Evolutionary conservation across 2,113 vertebrate genomes (phyloP).

Genomic region (Chaenocephalus aceratus): DNA sequence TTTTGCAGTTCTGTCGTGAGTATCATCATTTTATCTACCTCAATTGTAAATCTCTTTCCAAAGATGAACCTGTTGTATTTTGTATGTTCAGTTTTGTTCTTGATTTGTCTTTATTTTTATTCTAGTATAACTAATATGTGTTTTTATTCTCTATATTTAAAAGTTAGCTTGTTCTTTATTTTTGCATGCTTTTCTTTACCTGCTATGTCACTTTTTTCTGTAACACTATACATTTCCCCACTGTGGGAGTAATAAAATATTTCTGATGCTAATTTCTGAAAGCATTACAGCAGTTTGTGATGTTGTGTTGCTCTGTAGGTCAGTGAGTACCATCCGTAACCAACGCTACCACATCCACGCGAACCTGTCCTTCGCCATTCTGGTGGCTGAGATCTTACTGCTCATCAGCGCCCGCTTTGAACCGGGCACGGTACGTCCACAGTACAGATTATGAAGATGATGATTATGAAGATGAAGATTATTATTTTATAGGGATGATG

Average conservation of each 20-base stretch:
- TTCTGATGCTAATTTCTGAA: too few species aligned
- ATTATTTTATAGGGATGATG: background rate
- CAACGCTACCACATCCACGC: slow-evolving; percentile 98
- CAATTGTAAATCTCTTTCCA: background rate
- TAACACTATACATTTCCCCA: too few species aligned
- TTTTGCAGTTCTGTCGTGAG: slow-evolving; percentile 96
- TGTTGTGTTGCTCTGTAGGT: slow-evolving; percentile 77
- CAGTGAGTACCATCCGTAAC: slow-evolving; percentile 94
- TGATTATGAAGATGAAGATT: too few species aligned
- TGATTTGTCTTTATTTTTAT: too few species aligned
- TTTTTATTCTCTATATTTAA: too few species aligned
- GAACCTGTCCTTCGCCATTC: slow-evolving; percentile 92
- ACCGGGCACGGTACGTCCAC: slow-evolving; percentile 85
- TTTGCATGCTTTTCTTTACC: too few species aligned
- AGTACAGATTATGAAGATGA: background rate
- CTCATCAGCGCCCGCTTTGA: slow-evolving; percentile 91
- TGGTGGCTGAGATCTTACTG: slow-evolving; percentile 93
- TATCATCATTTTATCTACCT: slow-evolving; percentile 61
- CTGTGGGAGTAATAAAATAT: too few species aligned
- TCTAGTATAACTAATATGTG: too few species aligned
- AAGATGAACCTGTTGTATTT: background rate
- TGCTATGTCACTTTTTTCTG: too few species aligned
- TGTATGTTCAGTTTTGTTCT: background rate
- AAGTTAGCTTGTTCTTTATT: too few species aligned
- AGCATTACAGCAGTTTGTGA: background rate